phyloP scores from a whole-genome alignment of 2,888 invertebrate species.

The Caenorhabditis sp. region DNA sequence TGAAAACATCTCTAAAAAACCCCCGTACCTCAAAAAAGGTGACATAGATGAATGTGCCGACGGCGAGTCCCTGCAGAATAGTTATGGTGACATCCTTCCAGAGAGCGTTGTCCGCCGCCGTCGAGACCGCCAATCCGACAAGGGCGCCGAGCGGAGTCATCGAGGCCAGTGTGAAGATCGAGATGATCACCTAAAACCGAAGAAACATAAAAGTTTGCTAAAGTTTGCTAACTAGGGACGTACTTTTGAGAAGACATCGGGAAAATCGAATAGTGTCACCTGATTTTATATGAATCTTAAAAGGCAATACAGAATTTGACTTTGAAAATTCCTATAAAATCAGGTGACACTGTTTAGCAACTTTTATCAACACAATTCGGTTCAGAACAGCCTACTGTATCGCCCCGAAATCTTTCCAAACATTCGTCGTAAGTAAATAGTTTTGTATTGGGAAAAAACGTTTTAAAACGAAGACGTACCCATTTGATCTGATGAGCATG shows the following conservation, averaged over 20 bases:
- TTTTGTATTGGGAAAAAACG: background rate
- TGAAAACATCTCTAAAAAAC: constrained; percentile 81
- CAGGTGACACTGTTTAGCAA: too few relatives aligned
- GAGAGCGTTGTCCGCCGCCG: constrained; percentile 56
- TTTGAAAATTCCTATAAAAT: too few relatives aligned
- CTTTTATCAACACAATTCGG: too few relatives aligned
- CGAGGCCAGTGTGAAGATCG: constrained; percentile 81
- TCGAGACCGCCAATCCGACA: constrained; percentile 71
- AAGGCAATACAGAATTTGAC: too few relatives aligned
- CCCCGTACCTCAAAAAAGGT: constrained; percentile 96
- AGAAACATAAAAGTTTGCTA: too few relatives aligned
- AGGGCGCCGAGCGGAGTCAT: constrained; percentile 84
- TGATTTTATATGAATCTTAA: too few relatives aligned
- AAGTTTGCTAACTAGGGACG: too few relatives aligned
- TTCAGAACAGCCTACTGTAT: too few relatives aligned
- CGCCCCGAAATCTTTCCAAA: too few relatives aligned
- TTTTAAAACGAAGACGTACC: constrained; percentile 60
- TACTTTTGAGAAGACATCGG: too few relatives aligned
- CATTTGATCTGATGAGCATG: constrained; percentile 77
- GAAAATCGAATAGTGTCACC: too few relatives aligned
- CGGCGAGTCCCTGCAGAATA: constrained; percentile 87
- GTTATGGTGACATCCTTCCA: constrained; percentile 65
- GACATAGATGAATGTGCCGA: constrained; percentile 93
- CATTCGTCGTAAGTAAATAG: too few relatives aligned
- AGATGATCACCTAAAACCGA: constrained; percentile 61